Conservation (phyloP, 1,140 invertebrate species). For the Matsumurasca onukii region DNA sequence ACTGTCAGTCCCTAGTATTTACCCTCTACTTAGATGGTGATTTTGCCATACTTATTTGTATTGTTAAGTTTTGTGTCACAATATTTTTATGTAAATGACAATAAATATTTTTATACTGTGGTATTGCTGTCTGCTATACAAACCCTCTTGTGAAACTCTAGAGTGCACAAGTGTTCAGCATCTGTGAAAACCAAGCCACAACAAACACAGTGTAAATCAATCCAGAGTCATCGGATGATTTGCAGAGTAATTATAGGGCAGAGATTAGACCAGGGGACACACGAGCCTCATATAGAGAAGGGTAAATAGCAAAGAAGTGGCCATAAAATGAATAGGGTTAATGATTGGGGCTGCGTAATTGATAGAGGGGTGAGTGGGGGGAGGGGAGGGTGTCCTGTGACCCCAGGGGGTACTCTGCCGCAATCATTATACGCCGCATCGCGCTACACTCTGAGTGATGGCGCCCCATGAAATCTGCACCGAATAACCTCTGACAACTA, state of each 20-base stretch:
- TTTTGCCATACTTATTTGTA: no score
- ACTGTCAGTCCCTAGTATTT: no score
- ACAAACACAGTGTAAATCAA: background rate
- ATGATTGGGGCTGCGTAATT: constrained; percentile 17
- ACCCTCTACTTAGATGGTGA: no score
- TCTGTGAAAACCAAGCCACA: background rate
- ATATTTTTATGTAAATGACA: no score
- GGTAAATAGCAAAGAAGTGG: constrained; percentile 15
- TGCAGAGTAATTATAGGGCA: background rate
- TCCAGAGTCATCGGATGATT: background rate
- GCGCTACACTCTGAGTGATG: constrained; percentile 12
- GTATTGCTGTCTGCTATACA: no score
- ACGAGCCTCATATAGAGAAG: background rate
- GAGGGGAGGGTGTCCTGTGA: constrained; percentile 16
- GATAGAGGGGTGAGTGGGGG: background rate
- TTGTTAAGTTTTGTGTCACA: no score
- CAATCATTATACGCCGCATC: constrained; percentile 24
- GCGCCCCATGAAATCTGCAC: constrained; percentile 24
- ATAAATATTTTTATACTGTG: no score
- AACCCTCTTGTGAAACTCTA: no score
- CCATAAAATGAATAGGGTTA: constrained; percentile 23
- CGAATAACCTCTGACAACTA: constrained; percentile 27
- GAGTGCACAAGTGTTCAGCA: no score
- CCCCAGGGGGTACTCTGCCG: constrained; percentile 19
- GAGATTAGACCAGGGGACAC: background rate